Conservation (phyloP, 2,888 invertebrate species). For the Meteorus colon region DNA sequence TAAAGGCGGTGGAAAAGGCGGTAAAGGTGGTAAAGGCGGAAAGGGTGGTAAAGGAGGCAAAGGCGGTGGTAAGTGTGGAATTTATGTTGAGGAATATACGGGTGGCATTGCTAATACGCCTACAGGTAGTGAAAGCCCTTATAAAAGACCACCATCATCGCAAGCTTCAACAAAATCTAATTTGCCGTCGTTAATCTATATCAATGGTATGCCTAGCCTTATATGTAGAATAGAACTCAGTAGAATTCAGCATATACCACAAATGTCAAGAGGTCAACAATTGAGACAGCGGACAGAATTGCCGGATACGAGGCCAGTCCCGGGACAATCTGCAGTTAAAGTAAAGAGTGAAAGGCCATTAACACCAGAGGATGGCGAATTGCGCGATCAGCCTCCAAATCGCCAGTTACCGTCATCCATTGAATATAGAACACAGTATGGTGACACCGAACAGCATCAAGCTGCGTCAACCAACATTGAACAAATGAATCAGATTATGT, state of each 20-base stretch:
- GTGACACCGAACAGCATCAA: conserved; percentile 38
- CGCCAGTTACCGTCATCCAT: conserved; percentile 53
- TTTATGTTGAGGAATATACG: conserved; percentile 70
- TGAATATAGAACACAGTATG: conserved; percentile 56
- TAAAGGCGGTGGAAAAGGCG: conserved; percentile 78
- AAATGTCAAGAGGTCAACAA: conserved; percentile 72
- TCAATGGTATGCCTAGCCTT: conserved; percentile 67
- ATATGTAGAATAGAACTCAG: conserved; percentile 73
- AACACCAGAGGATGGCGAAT: conserved; percentile 71
- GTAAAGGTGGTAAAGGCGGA: conserved; percentile 79
- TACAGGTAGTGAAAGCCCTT: conserved; percentile 73
- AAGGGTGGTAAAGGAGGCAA: conserved; percentile 77
- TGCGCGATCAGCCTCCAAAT: conserved; percentile 63
- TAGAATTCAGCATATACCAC: conserved; percentile 69
- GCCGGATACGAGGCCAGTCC: conserved; percentile 74
- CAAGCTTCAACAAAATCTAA: conserved; percentile 55
- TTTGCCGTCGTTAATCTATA: conserved; percentile 61
- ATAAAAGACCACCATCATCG: conserved; percentile 64
- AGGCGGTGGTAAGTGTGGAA: conserved; percentile 80
- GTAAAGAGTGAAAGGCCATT: conserved; percentile 59
- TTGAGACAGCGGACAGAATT: conserved; percentile 74
- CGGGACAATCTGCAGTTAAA: conserved; percentile 55
- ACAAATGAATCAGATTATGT: conserved; percentile 40
- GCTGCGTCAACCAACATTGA: neutral
- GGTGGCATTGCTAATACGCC: conserved; percentile 65